Percentiles rank a stretch among this genome's conserved stretches.
These are phyloP conservation scores for Sander lucioperca DNA, from an alignment of 2,113 vertebrate genomes.

Conservation along the genomic window DNA sequence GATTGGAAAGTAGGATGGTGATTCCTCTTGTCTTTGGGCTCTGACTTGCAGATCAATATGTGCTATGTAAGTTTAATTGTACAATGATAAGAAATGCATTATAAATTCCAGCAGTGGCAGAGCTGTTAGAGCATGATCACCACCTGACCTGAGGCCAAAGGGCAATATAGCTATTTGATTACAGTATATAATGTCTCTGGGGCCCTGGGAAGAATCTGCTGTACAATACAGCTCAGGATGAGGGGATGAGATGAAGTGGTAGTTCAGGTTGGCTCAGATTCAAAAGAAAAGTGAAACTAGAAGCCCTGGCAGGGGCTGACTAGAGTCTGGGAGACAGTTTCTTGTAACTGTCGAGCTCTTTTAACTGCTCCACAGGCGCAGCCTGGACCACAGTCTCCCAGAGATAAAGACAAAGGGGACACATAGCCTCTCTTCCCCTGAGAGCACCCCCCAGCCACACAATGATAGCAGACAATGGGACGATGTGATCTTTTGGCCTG, in stretches of 20 bases:
- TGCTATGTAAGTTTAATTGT: slow-evolving; percentile 14
- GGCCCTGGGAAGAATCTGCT: slow-evolving; percentile 25
- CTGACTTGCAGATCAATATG: slow-evolving; percentile 21
- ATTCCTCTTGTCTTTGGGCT: neutral
- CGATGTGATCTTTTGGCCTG: slow-evolving; percentile 69
- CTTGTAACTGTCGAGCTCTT: slow-evolving; percentile 44
- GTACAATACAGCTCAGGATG: slow-evolving; percentile 17
- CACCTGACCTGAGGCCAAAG: slow-evolving; percentile 47
- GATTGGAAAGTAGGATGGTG: neutral
- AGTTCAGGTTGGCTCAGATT: slow-evolving; percentile 31
- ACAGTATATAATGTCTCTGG: slow-evolving; percentile 1
- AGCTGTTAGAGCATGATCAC: slow-evolving; percentile 36
- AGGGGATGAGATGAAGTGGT: slow-evolving; percentile 13
- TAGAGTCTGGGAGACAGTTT: slow-evolving; percentile 25
- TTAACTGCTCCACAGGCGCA: slow-evolving; percentile 21
- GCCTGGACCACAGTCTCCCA: slow-evolving; percentile 34
- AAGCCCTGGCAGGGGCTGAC: slow-evolving; percentile 19
- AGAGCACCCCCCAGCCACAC: slow-evolving; percentile 39
- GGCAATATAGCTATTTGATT: slow-evolving; percentile 30
- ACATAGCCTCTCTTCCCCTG: slow-evolving; percentile 34
- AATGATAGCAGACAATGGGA: slow-evolving; percentile 70
- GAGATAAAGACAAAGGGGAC: slow-evolving; percentile 65
- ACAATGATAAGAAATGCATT: slow-evolving; percentile 7
- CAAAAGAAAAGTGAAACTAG: slow-evolving; percentile 33
- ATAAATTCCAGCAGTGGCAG: slow-evolving; percentile 9